These are phyloP conservation scores for Caenorhabditis sinica DNA, from an alignment of 2,888 invertebrate species.

Conservation along the genomic window DNA sequence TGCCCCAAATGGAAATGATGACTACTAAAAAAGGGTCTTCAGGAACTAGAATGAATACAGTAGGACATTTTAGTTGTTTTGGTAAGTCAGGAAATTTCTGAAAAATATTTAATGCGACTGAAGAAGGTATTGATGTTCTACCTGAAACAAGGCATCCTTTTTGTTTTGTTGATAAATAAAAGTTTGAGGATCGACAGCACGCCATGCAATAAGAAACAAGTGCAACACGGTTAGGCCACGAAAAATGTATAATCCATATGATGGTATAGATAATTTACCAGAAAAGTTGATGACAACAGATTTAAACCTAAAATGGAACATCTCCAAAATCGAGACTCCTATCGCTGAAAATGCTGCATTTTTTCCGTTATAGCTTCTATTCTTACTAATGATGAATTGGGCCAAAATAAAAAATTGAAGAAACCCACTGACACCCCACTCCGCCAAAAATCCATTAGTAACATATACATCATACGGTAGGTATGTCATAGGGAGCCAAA, in stretches of 20 bases:
- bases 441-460: slow-evolving; percentile 10
- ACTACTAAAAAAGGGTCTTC: slow-evolving; percentile 1
- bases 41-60: not conserved
- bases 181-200: not conserved
- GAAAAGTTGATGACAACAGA: not conserved
- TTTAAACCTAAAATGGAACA: slow-evolving; percentile 34
- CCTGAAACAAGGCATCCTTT: not conserved
- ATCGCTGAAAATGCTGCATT: slow-evolving; percentile 12
- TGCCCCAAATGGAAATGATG: not conserved
- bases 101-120: not conserved
- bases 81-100: not conserved
- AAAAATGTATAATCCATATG: not conserved
- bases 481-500: slow-evolving; percentile 36
- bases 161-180: not conserved
- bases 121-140: not conserved
- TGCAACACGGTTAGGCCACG: not conserved
- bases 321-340: slow-evolving; percentile 31
- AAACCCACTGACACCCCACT: slow-evolving; percentile 31
- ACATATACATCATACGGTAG: slow-evolving; percentile 17
- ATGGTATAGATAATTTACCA: not conserved
- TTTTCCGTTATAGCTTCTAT: too few relatives aligned
- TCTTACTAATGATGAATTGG: slow-evolving; percentile 5
- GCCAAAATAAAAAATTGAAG: slow-evolving; percentile 22
- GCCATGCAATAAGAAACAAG: not conserved
- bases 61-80: not conserved